Evolutionary conservation across 2,797 vertebrate genomes (phyloP), one percentile per base, ranked within the genome.

Genomic region (Peromyscus eremicus): DNA sequence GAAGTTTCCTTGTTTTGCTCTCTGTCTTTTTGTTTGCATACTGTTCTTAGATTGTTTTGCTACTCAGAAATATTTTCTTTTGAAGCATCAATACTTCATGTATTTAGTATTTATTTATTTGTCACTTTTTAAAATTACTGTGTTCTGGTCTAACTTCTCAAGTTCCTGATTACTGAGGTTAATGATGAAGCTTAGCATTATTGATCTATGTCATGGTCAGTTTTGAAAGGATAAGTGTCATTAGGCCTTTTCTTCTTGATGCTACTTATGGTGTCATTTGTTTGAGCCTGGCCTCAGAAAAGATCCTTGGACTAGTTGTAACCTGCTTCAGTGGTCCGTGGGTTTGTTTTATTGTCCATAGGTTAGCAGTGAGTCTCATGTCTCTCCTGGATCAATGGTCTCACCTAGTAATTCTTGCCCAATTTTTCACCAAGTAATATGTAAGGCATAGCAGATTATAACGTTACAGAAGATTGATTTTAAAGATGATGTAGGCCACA

Each of bases 31-130:
- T 76, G 83, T 89, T 92, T 55, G 89, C 13, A 37, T 96, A 13
- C 55, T 92, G 43, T 76, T 90, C 19, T 93, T 87, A 94, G 21
- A 60, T 76, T 91, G 7, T 90, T 92, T 95, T 71, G 34, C 5
- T 12, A 82, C 14, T 0, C 29, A 49, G 5, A 92, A 55, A 37
- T 94, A 80, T 66, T 95, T 94, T 76, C 92, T 88, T 94, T 89
- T 88, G 52, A 84, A 60, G 68, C 68, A 55, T 92, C 4, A 43
- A 5, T 94, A n/a, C 76, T 84, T 94, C 79, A 16, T 27, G 0
- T n/a, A n/a, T 64, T 95, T 71, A 55, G 23, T 82, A 92, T 94
- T 92, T 55, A 10, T 93, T 5, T 19, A 77, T 93, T 85, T 43
- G 21, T 68, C 16, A 27, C 11, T 60, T 89, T 76, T 84, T 29